Evolutionary conservation across 2,888 invertebrate species (phyloP), one percentile per base, ranked within the genome.

Genomic region (Unio delphinus): DNA sequence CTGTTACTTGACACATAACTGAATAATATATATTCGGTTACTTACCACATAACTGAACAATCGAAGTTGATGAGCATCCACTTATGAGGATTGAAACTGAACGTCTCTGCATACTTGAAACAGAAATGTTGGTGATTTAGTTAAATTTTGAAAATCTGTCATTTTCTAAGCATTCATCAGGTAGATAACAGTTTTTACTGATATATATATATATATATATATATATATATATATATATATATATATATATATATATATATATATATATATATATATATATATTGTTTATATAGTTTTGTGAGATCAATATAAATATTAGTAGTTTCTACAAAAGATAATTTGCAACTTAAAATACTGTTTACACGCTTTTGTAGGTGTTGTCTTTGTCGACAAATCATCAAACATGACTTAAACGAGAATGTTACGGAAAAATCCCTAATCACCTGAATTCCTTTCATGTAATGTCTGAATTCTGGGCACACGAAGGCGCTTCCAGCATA

Each of bases 11-110:
- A 5, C 45, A 26, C 6, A 26, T 62, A 26, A 18, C 62, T 6
- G 26, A 30, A 18, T 7, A 18, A 61, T 20, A 11, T 1, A 23
- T 26, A 23, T 26, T 58, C 7, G 0, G 15, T 5, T 28, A 62
- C 74, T 78, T 72, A 78, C 98, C 98, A 99, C 95, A 99, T 95
- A 0, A 97, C 96, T 0, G 98, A 98, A 87, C 98, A 98, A 90
- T 99, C 99, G 80, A 99, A 99, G 90, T 98, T 97, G 23, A 98
- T 95, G 95, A 98, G 95, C 88, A 99, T 91, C 96, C 98, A 99
- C 90, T 99, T 99, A 72, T 97, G 98, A 1, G 98, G 97, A 90
- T 99, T 99, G 90, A 98, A 98, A 15, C 97, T 98, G 78, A 98
- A 94, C 0, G 99, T 98, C 86, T 98, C 95, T 0, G 95, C 97